phyloP scores from a whole-genome alignment of 2,797 vertebrate species.

The Schizopygopsis malacanthus region DNA sequence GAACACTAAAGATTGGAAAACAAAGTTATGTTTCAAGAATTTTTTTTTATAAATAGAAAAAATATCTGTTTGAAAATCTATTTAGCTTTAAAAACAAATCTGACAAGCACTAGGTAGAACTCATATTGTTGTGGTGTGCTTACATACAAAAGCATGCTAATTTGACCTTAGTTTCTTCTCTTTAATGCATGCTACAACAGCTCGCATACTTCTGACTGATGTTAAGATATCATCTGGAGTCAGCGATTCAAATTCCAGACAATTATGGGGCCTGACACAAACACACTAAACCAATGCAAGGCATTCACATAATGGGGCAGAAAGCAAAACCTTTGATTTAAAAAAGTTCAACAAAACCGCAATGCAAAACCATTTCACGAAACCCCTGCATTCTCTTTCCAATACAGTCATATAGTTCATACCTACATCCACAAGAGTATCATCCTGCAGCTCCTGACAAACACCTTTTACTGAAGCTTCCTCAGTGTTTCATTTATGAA shows the following conservation, averaged over 20 bases:
- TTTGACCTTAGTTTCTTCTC: neutral
- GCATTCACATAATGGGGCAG: neutral
- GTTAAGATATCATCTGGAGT: neutral
- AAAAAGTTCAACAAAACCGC: neutral
- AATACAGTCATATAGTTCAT: neutral
- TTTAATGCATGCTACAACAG: slow-evolving; percentile 4
- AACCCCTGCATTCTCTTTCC: neutral
- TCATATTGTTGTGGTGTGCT: neutral
- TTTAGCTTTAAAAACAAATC: neutral
- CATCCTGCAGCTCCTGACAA: neutral
- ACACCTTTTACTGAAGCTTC: neutral
- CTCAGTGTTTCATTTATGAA: slow-evolving; percentile 68
- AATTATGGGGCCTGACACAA: slow-evolving; percentile 15
- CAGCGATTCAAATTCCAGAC: slow-evolving; percentile 6
- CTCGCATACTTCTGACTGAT: slow-evolving; percentile 16
- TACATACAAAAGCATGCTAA: neutral
- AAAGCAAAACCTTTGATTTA: neutral
- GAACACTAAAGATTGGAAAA: neutral
- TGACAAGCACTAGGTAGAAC: neutral
- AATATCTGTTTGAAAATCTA: neutral
- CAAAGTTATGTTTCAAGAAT: neutral
- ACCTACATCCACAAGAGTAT: slow-evolving; percentile 28
- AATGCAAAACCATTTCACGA: neutral
- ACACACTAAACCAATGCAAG: neutral
- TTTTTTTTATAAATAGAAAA: neutral